These are phyloP conservation scores for Mesorhabditis sp. DNA, from an alignment of 2,888 invertebrate genomes.

Conservation along the genomic window DNA sequence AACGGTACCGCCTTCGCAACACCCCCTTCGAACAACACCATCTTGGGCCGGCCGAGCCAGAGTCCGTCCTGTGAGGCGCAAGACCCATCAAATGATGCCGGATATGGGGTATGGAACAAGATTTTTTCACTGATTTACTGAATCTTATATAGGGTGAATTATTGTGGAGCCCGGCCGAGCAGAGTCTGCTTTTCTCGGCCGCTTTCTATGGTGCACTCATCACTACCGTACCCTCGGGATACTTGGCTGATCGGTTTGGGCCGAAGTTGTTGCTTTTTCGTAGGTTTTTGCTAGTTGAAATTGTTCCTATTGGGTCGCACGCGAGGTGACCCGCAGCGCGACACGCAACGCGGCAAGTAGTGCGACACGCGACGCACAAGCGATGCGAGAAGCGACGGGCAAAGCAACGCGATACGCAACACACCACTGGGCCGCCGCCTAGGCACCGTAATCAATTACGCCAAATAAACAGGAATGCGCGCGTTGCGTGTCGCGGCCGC, in stretches of 20 bases:
- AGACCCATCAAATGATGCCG: slow-evolving; percentile 11
- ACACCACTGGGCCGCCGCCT: too few species aligned
- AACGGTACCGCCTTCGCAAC: not conserved
- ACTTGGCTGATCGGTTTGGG: slow-evolving; percentile 40
- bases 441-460: too few species aligned
- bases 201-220: slow-evolving; percentile 43
- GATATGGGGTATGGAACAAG: slow-evolving; percentile 16
- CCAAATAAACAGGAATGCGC: too few species aligned
- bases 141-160: slow-evolving; percentile 28
- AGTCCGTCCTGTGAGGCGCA: slow-evolving; percentile 10
- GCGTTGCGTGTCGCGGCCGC: too few species aligned
- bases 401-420: too few species aligned
- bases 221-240: slow-evolving; percentile 33
- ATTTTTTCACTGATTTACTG: not conserved
- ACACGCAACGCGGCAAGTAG: too few species aligned
- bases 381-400: too few species aligned
- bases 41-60: not conserved
- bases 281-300: not conserved
- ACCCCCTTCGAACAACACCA: not conserved
- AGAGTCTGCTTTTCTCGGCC: slow-evolving; percentile 38
- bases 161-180: slow-evolving; percentile 37
- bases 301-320: too few species aligned
- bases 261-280: slow-evolving; percentile 33
- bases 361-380: too few species aligned
- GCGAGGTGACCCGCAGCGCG: too few species aligned